phyloP scores from a whole-genome alignment of 2,113 vertebrate species.

The Polypterus bichir region DNA sequence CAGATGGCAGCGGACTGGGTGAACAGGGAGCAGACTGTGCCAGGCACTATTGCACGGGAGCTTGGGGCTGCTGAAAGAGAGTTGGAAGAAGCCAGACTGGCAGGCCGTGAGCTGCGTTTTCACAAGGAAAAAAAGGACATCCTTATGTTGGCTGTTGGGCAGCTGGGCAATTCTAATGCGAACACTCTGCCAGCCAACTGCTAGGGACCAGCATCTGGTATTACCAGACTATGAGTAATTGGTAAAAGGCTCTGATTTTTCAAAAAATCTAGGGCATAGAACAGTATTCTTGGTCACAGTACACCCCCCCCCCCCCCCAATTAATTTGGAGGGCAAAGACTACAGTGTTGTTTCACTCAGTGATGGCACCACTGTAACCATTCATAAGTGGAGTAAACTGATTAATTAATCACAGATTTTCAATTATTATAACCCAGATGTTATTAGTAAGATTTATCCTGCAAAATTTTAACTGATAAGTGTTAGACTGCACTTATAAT shows the following conservation, averaged over 20 bases:
- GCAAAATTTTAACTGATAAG: too few relatives aligned
- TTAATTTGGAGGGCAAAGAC: not conserved
- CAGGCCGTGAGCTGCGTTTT: conserved; percentile 85
- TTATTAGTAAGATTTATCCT: too few relatives aligned
- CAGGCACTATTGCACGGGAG: conserved; percentile 68
- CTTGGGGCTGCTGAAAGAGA: conserved; percentile 74
- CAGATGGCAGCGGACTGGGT: conserved; percentile 97
- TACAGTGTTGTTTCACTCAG: not conserved
- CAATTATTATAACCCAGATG: too few relatives aligned
- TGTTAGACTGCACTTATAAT: too few relatives aligned
- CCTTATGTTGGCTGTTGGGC: conserved; percentile 81
- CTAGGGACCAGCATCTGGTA: conserved; percentile 22
- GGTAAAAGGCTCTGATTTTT: not conserved
- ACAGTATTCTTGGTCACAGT: not conserved
- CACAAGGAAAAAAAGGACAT: conserved; percentile 97
- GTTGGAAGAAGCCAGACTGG: conserved; percentile 83
- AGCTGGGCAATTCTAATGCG: conserved; percentile 58
- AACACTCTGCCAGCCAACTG: conserved; percentile 60
- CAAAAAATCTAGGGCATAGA: not conserved
- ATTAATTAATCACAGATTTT: too few relatives aligned
- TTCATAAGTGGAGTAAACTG: too few relatives aligned
- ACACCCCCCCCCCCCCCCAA: not conserved
- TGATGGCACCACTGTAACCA: too few relatives aligned
- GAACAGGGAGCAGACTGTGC: conserved; percentile 74
- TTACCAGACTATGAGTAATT: not conserved